Percentiles rank a stretch among this genome's conserved stretches.
phyloP scores from a whole-genome alignment of 2,888 invertebrate species.

The Apoda limacodes region DNA sequence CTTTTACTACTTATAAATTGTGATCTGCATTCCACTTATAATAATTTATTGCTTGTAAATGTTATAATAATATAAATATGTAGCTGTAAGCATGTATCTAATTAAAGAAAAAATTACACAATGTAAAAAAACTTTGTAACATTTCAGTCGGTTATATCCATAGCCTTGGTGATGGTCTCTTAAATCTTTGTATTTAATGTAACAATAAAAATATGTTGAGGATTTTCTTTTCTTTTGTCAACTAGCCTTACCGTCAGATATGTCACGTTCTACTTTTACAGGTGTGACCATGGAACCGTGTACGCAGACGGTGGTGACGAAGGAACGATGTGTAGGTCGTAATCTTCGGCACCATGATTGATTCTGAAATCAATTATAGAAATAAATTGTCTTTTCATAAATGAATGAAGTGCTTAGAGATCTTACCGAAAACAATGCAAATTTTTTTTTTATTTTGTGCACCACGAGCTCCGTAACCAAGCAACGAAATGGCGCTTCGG shows the following conservation, averaged over 20 bases:
- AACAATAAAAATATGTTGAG: conserved; percentile 29
- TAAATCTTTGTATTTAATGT: conserved; percentile 48
- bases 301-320: conserved; percentile 51
- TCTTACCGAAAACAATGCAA: no score
- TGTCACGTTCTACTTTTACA: conserved; percentile 50
- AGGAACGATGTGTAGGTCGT: conserved; percentile 60
- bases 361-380: conserved; percentile 51
- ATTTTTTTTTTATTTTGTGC: no score
- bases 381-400: no score
- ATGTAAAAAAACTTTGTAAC: conserved; percentile 3
- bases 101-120: conserved; percentile 12
- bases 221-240: conserved; percentile 17
- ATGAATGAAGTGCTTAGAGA: no score
- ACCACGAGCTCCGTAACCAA: no score
- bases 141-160: conserved; percentile 36
- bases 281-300: conserved; percentile 51
- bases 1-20: conserved; percentile 46
- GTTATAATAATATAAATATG: conserved; percentile 38
- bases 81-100: conserved; percentile 40
- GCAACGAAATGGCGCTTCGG: no score
- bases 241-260: conserved; percentile 53
- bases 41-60: conserved; percentile 61
- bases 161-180: conserved; percentile 60
- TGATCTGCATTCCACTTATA: conserved; percentile 61
- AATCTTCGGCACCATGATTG: conserved; percentile 75